Evolutionary conservation across 1,140 invertebrate species (phyloP).

Genomic region (Armadillidium nasatum): DNA sequence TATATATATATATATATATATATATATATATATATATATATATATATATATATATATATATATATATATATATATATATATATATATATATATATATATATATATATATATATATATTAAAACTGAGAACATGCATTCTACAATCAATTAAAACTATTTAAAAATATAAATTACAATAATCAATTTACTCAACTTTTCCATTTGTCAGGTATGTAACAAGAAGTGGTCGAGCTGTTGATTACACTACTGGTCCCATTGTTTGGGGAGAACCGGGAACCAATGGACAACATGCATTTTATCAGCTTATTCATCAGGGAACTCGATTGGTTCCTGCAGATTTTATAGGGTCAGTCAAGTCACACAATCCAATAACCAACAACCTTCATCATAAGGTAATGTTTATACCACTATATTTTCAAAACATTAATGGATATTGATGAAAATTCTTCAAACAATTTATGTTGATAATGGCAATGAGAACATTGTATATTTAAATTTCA

Average conservation of each 20-base stretch:
- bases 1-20: no score
- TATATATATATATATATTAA: no score
- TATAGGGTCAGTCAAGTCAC: constrained; percentile 85
- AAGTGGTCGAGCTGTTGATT: constrained; percentile 67
- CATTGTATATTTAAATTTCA: constrained; percentile 60
- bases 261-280: constrained; percentile 99
- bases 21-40: no score
- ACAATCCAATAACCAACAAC: constrained; percentile 80
- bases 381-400: constrained; percentile 61
- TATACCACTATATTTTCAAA: neutral
- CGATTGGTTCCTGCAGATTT: constrained; percentile 95
- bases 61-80: no score
- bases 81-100: no score
- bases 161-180: no score
- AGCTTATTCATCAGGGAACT: constrained; percentile 79
- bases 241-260: constrained; percentile 84
- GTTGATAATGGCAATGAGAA: no score
- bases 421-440: no score
- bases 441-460: no score
- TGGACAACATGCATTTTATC: constrained; percentile 98
- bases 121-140: no score
- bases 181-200: constrained; percentile 5
- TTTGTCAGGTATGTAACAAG: constrained; percentile 65
- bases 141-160: no score
- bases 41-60: no score